These are phyloP conservation scores for Taurulus bubalis DNA, from an alignment of 2,113 vertebrate species.

Conservation along the genomic window DNA sequence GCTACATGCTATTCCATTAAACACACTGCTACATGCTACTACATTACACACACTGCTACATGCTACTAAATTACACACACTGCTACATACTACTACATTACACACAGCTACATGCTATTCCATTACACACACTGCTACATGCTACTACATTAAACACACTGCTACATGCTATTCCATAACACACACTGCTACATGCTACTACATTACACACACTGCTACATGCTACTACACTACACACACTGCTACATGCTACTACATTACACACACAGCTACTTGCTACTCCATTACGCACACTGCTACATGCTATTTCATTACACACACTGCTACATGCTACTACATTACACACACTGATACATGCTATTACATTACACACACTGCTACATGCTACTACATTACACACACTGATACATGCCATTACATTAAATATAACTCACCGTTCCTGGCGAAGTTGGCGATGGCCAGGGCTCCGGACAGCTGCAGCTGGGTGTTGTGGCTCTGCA, in stretches of 20 bases:
- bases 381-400: background rate
- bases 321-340: background rate
- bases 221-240: background rate
- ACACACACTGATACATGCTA: background rate
- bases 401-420: too few species aligned
- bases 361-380: too few species aligned
- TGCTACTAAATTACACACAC: background rate
- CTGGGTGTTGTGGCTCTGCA: constrained; percentile 80
- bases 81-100: too few species aligned
- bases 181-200: background rate
- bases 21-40: background rate
- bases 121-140: background rate
- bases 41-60: background rate
- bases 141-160: too few species aligned
- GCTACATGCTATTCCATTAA: too few species aligned
- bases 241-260: too few species aligned
- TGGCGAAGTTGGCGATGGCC: constrained; percentile 82
- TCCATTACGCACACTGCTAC: background rate
- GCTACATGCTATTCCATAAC: too few species aligned
- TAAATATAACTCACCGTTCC: constrained; percentile 77
- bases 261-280: background rate
- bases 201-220: background rate
- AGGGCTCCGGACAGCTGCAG: constrained; percentile 79
- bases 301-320: too few species aligned
- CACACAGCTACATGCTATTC: background rate